These are phyloP conservation scores for Sigmodon hispidus DNA, from an alignment of 2,113 vertebrate species.

Conservation along the genomic window DNA sequence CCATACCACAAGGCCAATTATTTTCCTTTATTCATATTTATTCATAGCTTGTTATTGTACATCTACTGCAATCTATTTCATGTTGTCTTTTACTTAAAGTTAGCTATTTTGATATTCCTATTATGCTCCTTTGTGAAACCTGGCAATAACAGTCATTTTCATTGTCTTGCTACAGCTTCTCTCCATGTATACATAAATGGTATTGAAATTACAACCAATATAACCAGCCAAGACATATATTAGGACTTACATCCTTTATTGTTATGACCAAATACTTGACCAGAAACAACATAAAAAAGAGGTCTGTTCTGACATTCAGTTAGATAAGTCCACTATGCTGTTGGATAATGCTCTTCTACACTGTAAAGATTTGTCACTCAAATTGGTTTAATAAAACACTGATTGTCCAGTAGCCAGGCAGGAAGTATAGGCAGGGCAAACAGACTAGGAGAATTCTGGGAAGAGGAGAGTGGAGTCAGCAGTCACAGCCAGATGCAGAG, in stretches of 20 bases:
- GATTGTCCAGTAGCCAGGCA: too few relatives aligned
- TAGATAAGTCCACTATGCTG: too few relatives aligned
- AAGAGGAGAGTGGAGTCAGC: too few relatives aligned
- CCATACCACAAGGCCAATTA: neutral
- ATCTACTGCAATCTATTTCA: neutral
- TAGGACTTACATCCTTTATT: neutral
- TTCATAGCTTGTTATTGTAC: neutral
- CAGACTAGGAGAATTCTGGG: too few relatives aligned
- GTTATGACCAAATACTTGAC: neutral
- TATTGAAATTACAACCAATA: neutral
- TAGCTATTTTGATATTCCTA: neutral
- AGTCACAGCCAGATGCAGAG: too few relatives aligned
- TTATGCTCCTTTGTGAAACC: neutral
- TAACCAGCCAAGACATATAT: neutral
- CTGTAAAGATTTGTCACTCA: too few relatives aligned
- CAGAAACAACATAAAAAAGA: too few relatives aligned
- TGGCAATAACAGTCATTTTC: neutral
- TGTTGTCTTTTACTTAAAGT: neutral
- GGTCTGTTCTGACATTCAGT: neutral
- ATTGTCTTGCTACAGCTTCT: neutral
- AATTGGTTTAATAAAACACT: too few relatives aligned
- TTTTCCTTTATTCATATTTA: too few relatives aligned
- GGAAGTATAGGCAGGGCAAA: too few relatives aligned
- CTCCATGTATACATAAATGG: accelerated
- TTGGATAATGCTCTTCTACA: too few relatives aligned